Conservation (phyloP, 2,888 invertebrate genomes). For the Thalpophila matura region DNA sequence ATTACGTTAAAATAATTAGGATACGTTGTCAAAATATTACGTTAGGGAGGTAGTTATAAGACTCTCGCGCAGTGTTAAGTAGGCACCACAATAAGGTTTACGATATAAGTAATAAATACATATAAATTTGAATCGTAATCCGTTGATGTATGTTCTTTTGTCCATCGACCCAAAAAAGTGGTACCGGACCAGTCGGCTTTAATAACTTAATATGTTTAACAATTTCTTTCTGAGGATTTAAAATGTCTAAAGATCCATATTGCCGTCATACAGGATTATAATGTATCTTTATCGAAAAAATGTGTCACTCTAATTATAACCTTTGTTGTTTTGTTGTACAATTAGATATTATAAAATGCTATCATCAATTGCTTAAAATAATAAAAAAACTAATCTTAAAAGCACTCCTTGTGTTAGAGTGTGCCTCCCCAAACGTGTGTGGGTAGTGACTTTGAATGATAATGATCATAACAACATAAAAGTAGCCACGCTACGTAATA, state of each 20-base stretch:
- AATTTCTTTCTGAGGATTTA: conserved; percentile 77
- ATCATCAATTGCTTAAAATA: conserved; percentile 63
- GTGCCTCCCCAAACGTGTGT: conserved; percentile 75
- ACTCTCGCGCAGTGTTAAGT: conserved; percentile 80
- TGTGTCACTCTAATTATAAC: conserved; percentile 33
- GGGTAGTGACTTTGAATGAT: conserved; percentile 88
- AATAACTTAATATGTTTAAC: conserved; percentile 85
- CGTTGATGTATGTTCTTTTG: conserved; percentile 84
- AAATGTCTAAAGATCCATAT: conserved; percentile 66
- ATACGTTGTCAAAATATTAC: conserved; percentile 87
- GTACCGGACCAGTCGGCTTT: conserved; percentile 75
- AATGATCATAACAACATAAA: conserved; percentile 89
- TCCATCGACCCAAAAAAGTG: conserved; percentile 73
- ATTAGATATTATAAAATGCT: conserved; percentile 16
- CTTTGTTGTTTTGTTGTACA: conserved; percentile 11
- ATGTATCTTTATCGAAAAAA: conserved; percentile 22
- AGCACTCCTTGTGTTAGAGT: conserved; percentile 65
- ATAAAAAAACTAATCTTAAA: conserved; percentile 66
- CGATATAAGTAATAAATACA: conserved; percentile 78
- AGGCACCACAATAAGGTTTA: conserved; percentile 80
- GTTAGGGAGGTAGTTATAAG: conserved; percentile 74
- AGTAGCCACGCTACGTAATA: conserved; percentile 87
- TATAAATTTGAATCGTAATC: conserved; percentile 87
- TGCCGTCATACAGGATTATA: conserved; percentile 59
- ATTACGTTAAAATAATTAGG: conserved; percentile 87